Percentiles rank a stretch among this genome's conserved stretches.
phyloP scores from a whole-genome alignment of 2,113 vertebrate species.

The Morphnarchus princeps region DNA sequence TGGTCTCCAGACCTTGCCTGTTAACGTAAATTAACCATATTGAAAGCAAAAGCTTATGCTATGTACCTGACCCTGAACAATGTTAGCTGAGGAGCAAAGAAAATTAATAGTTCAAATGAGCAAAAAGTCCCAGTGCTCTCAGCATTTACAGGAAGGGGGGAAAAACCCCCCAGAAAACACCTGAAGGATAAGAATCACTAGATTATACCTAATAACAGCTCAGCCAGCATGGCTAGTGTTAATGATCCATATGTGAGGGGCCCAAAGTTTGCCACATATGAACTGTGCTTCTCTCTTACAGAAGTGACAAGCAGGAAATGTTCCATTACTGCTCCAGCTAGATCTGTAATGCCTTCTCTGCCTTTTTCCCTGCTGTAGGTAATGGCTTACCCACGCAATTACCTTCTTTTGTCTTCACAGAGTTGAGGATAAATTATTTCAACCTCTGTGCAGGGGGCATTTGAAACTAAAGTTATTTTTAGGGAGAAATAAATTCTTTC shows the following conservation, averaged over 20 bases:
- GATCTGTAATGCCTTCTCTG: constrained; percentile 16
- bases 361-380: constrained; percentile 53
- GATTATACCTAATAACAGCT: neutral
- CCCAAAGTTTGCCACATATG: neutral
- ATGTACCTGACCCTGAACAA: neutral
- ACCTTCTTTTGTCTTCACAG: constrained; percentile 74
- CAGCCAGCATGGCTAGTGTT: neutral
- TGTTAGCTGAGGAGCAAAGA: constrained; percentile 4
- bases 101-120: constrained; percentile 49
- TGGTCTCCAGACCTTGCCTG: neutral
- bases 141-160: neutral
- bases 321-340: neutral
- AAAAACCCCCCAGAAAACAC: neutral
- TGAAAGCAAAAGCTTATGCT: constrained; percentile 3
- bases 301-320: constrained; percentile 32
- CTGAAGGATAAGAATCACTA: neutral
- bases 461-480: constrained; percentile 75
- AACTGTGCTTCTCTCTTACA: neutral
- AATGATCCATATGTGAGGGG: neutral
- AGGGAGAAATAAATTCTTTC: constrained; percentile 68
- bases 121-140: neutral
- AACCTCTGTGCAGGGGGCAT: constrained; percentile 69
- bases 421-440: constrained; percentile 72
- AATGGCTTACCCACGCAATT: constrained; percentile 72
- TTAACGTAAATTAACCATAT: neutral